These are phyloP conservation scores for Argya squamiceps DNA, from an alignment of 2,797 vertebrate genomes.

Conservation along the genomic window DNA sequence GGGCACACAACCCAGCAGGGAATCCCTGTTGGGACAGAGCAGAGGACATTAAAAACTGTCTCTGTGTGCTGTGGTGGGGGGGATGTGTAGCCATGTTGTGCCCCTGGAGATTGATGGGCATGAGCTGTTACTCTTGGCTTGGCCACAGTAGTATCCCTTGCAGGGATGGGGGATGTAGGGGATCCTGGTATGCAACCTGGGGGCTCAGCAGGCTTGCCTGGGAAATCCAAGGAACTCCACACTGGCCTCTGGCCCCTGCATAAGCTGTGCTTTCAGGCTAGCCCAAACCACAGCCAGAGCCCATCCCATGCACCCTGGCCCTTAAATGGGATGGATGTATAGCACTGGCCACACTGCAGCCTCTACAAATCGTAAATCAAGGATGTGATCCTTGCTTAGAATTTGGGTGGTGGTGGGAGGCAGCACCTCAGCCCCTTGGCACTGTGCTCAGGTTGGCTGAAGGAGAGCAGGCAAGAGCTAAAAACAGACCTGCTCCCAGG, in stretches of 20 bases:
- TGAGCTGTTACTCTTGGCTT: background rate
- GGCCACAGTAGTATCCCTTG: background rate
- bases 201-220: background rate
- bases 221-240: background rate
- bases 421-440: rapidly evolving
- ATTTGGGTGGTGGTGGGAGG: background rate
- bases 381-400: background rate
- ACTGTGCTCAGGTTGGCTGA: background rate
- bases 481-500: background rate
- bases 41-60: background rate
- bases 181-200: background rate
- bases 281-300: background rate
- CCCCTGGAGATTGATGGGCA: background rate
- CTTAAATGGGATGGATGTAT: rapidly evolving
- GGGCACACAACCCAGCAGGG: background rate
- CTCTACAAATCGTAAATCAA: background rate
- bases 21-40: background rate
- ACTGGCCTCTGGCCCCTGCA: background rate
- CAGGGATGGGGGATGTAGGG: background rate
- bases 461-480: background rate
- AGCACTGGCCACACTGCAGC: background rate
- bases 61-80: background rate
- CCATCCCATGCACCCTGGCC: background rate
- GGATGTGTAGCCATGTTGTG: background rate
- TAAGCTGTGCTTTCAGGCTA: rapidly evolving